Base-by-base conservation (phyloP, 2,888 invertebrate species). In the Tricholauxania praeusta region DNA sequence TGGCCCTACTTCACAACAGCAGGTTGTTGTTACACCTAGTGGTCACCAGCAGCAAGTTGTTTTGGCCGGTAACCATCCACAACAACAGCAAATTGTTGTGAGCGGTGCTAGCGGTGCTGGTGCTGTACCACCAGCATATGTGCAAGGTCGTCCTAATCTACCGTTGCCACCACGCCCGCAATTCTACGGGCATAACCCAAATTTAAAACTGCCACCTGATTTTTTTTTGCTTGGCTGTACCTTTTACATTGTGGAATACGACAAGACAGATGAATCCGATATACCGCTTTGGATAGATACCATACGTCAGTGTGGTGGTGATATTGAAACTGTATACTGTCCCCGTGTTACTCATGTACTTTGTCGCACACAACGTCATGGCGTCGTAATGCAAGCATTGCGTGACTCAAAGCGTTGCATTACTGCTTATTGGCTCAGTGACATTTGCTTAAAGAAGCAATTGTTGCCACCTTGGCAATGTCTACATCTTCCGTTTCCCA, bases 391-490 rank as follows among this genome's bases (percentile, higher is more conserved):
- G 91, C 95, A 97, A 85, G 91, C 91, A n/a, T 80, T 86, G 63
- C 87, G 91, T 55, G 92, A 93, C 80, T 90, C 91, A 49, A 92
- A 92, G 79, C 89, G 93, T 6, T 91, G 95, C 80, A 93, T 96
- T 3, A 96, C 95, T 12, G 92, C 94, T 0, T 93, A 93, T 84
- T 97, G 96, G 96, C 89, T 99, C 49, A 96, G 95, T 74, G 99
- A 99, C 87, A 94, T 96, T 7, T 91, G 99, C 81, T 86, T 92
- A 28, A 93, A 94, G 65, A 94, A 95, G 80, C 94, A 94, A 81
- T 93, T 98, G 80, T 88, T 93, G 69, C 96, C 98, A 1, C 99
- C 99, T 0, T 98, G 95, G 94, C 94, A 95, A 81, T 96, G 97
- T 14, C 89, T 97, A 62, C 99, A 99, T 88, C 90, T 99, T 80